Evolutionary conservation across 2,888 invertebrate species (phyloP).

Genomic region (Himalopsyche kuldschensis): DNA sequence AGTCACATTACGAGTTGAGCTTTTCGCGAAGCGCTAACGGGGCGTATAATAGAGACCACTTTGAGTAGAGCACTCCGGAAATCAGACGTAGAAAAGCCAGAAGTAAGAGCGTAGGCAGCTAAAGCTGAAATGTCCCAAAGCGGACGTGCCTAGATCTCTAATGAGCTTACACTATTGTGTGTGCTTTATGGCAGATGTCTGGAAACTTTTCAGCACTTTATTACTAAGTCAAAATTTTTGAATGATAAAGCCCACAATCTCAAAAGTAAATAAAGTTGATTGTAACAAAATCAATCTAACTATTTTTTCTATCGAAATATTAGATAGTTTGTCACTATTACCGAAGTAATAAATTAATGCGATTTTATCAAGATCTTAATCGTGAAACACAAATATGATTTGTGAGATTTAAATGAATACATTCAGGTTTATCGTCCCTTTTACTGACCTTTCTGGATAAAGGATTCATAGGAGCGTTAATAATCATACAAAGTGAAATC

Average conservation of each 20-base stretch:
- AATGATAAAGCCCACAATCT: too few species aligned
- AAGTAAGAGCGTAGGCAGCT: constrained; percentile 4
- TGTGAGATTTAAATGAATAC: too few species aligned
- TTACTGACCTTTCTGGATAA: neutral
- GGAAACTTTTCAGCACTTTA: neutral
- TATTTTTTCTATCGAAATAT: too few species aligned
- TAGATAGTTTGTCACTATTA: too few species aligned
- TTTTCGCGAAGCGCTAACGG: constrained; percentile 7
- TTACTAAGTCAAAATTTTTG: neutral
- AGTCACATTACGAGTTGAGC: neutral
- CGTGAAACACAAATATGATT: too few species aligned
- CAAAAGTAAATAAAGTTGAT: too few species aligned
- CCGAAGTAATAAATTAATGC: too few species aligned
- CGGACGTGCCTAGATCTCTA: constrained; percentile 27
- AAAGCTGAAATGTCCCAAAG: constrained; percentile 16
- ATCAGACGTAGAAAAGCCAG: neutral
- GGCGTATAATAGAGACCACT: constrained; percentile 25
- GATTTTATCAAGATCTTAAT: too few species aligned
- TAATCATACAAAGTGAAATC: neutral
- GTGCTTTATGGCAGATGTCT: constrained; percentile 14
- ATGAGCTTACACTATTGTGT: constrained; percentile 21
- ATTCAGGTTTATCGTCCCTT: too few species aligned
- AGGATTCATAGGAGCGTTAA: neutral
- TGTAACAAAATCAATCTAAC: too few species aligned
- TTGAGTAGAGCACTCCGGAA: constrained; percentile 10